phyloP scores from a whole-genome alignment of 2,888 invertebrate genomes.

The Eupithecia vulgata region DNA sequence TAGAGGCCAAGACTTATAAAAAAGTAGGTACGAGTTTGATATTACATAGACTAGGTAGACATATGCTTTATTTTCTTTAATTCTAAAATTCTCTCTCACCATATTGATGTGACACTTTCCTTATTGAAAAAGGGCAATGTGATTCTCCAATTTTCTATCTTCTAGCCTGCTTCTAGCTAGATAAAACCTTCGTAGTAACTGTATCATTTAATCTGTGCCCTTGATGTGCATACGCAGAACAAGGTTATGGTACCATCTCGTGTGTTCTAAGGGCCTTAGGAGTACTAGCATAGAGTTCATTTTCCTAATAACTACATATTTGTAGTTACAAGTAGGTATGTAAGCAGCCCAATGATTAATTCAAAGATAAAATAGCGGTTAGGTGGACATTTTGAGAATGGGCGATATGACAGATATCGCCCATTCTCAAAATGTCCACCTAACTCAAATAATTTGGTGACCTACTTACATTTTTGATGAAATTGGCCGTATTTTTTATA shows the following conservation, averaged over 20 bases:
- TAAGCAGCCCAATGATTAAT: constrained; percentile 5
- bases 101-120: no score
- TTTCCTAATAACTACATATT: neutral
- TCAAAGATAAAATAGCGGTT: constrained; percentile 6
- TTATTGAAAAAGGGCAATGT: neutral
- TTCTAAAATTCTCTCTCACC: neutral
- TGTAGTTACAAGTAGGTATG: neutral
- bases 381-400: neutral
- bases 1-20: no score
- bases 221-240: neutral
- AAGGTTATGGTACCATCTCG: neutral
- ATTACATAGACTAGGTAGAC: neutral
- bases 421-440: no score
- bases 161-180: neutral
- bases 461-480: neutral
- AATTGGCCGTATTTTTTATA: neutral
- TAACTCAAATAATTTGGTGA: constrained; percentile 4
- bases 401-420: neutral
- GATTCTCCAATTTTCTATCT: neutral
- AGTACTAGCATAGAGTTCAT: neutral
- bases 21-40: neutral
- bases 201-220: constrained; percentile 2
- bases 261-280: neutral
- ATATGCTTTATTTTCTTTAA: neutral
- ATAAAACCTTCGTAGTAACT: constrained; percentile 4